These are phyloP conservation scores for Epinephelus coioides DNA, from an alignment of 2,797 vertebrate species.

Conservation along the genomic window DNA sequence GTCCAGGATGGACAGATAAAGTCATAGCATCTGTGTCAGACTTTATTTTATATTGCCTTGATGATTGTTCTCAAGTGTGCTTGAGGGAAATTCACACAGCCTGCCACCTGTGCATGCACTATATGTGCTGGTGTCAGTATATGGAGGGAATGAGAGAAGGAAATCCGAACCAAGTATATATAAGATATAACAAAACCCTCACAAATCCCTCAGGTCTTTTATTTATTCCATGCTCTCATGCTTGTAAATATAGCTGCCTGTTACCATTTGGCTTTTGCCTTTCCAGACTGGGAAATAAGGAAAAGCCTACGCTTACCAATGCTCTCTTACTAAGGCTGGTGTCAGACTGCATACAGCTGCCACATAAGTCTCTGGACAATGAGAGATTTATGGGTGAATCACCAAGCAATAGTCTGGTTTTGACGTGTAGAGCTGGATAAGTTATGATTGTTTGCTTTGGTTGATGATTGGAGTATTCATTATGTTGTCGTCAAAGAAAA, in stretches of 20 bases:
- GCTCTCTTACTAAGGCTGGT: slow-evolving; percentile 42
- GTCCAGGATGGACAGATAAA: slow-evolving; percentile 48
- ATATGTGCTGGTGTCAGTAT: slow-evolving; percentile 36
- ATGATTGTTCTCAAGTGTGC: not conserved
- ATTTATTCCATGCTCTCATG: slow-evolving; percentile 64
- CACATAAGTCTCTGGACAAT: slow-evolving; percentile 42
- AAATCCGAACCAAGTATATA: slow-evolving; percentile 51
- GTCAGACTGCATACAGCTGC: slow-evolving; percentile 20
- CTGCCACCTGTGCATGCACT: not conserved
- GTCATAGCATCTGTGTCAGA: slow-evolving; percentile 42
- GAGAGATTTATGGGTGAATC: slow-evolving; percentile 52
- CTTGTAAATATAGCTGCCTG: slow-evolving; percentile 69
- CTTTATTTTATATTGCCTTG: slow-evolving; percentile 30
- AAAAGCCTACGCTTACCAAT: slow-evolving; percentile 47
- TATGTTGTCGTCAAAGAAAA: slow-evolving; percentile 2
- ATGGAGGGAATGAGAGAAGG: slow-evolving; percentile 29
- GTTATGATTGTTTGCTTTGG: slow-evolving; percentile 11
- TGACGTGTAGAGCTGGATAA: slow-evolving; percentile 1
- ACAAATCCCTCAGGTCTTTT: slow-evolving; percentile 45
- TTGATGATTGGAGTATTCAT: slow-evolving; percentile 27
- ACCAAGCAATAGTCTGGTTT: slow-evolving; percentile 16
- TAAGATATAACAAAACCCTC: slow-evolving; percentile 41
- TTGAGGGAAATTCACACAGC: slow-evolving; percentile 33
- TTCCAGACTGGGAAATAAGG: slow-evolving; percentile 53
- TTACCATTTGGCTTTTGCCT: slow-evolving; percentile 33